Evolutionary conservation across 2,888 invertebrate genomes (phyloP).

Genomic region (Caenorhabditis doughertyi): DNA sequence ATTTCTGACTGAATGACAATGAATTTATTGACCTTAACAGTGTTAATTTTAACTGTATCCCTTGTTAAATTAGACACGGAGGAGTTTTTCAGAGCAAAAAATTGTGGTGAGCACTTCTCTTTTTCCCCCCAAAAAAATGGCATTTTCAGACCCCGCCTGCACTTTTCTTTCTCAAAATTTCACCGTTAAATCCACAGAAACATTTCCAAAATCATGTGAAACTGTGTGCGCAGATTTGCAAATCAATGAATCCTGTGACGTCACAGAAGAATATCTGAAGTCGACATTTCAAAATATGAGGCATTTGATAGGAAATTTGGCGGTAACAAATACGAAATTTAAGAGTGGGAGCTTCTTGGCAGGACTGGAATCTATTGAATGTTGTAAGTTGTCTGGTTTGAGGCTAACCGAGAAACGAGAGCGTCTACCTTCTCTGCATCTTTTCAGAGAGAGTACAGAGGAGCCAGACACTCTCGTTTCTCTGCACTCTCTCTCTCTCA

Average conservation of each 20-base stretch:
- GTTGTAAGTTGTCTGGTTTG: not conserved
- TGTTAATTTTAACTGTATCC: no score
- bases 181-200: not conserved
- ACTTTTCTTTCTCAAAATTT: not conserved
- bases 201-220: not conserved
- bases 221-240: not conserved
- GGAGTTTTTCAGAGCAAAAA: not conserved
- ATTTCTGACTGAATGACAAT: no score
- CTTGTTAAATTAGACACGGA: no score
- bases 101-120: not conserved
- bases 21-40: no score
- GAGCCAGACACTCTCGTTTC: no score
- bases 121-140: not conserved
- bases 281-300: slow-evolving; percentile 2
- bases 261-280: not conserved
- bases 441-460: no score
- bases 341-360: not conserved
- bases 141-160: not conserved
- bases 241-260: not conserved
- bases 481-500: not conserved
- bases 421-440: no score
- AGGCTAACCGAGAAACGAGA: no score
- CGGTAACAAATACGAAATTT: not conserved
- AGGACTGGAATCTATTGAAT: not conserved
- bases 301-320: slow-evolving; percentile 1